A percentile compares a stretch with the other conserved stretches of the same genome.
These are phyloP conservation scores for Bursaphelenchus mucronatus DNA, from an alignment of 1,140 invertebrate genomes.

Conservation along the genomic window DNA sequence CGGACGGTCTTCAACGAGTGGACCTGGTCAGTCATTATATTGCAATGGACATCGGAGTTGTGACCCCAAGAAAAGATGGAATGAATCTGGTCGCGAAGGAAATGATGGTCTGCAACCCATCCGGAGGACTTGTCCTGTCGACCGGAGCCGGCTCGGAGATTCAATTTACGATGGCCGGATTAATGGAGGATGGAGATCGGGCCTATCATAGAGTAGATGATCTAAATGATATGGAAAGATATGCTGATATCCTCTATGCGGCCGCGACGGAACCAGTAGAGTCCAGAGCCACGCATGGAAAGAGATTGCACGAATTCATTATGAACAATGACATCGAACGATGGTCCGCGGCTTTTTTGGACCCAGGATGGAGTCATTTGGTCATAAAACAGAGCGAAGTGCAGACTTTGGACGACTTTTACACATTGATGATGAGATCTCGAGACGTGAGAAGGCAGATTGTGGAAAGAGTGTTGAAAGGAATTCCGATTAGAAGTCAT, in stretches of 20 bases:
- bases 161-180: constrained; percentile 55
- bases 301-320: constrained; percentile 54
- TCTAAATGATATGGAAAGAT: constrained; percentile 50
- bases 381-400: constrained; percentile 53
- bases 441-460: constrained; percentile 57
- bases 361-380: constrained; percentile 59
- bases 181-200: constrained; percentile 44
- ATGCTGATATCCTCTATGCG: constrained; percentile 54
- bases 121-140: constrained; percentile 55
- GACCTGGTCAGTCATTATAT: constrained; percentile 57
- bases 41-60: constrained; percentile 60
- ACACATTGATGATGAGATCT: constrained; percentile 56
- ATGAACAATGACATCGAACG: constrained; percentile 59
- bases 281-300: constrained; percentile 46
- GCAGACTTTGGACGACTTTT: constrained; percentile 53
- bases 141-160: constrained; percentile 59
- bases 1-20: constrained; percentile 54
- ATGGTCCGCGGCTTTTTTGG: constrained; percentile 56
- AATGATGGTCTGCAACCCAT: constrained; percentile 60
- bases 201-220: constrained; percentile 52
- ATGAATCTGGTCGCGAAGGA: constrained; percentile 59
- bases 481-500: constrained; percentile 57
- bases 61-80: constrained; percentile 59
- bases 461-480: constrained; percentile 58
- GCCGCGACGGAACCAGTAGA: constrained; percentile 51